phyloP scores from a whole-genome alignment of 2,797 vertebrate species.

The Manis crassicaudata region DNA sequence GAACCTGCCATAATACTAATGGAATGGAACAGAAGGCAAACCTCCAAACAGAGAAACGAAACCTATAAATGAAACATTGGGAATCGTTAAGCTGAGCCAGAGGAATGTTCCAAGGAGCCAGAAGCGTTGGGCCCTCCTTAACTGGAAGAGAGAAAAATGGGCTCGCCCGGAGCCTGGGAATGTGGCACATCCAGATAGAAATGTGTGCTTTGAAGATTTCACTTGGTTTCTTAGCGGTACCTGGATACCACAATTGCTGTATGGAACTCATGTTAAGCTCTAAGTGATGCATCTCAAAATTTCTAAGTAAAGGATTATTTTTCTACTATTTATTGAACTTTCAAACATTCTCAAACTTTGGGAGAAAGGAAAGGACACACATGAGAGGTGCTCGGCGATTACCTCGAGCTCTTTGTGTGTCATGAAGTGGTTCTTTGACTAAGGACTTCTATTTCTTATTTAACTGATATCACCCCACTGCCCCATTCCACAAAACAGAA shows the following conservation, averaged over 20 bases:
- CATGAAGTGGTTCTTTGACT: conserved; percentile 76
- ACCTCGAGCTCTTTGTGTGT: conserved; percentile 53
- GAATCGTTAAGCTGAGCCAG: conserved; percentile 79
- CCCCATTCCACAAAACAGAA: conserved; percentile 77
- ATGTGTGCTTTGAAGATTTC: background rate
- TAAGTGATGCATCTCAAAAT: conserved; percentile 88
- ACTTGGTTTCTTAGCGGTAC: conserved; percentile 1
- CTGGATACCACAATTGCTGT: conserved; percentile 53
- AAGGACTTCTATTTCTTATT: conserved; percentile 70
- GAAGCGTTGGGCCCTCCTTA: conserved; percentile 80
- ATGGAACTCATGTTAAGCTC: conserved; percentile 59
- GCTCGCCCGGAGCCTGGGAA: conserved; percentile 33
- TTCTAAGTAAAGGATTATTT: conserved; percentile 96
- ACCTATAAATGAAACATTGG: conserved; percentile 70
- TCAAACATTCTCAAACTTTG: conserved; percentile 78
- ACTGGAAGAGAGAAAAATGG: conserved; percentile 80
- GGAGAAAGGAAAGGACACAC: conserved; percentile 75
- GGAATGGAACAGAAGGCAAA: conserved; percentile 73
- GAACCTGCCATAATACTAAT: conserved; percentile 72
- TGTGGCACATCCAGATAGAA: background rate
- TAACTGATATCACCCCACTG: conserved; percentile 71
- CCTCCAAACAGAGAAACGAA: conserved; percentile 72
- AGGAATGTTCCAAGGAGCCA: conserved; percentile 73
- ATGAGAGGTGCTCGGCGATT: conserved; percentile 55
- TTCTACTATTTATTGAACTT: conserved; percentile 99